Conservation (phyloP, 2,888 invertebrate species). For the Galerucella pusilla region DNA sequence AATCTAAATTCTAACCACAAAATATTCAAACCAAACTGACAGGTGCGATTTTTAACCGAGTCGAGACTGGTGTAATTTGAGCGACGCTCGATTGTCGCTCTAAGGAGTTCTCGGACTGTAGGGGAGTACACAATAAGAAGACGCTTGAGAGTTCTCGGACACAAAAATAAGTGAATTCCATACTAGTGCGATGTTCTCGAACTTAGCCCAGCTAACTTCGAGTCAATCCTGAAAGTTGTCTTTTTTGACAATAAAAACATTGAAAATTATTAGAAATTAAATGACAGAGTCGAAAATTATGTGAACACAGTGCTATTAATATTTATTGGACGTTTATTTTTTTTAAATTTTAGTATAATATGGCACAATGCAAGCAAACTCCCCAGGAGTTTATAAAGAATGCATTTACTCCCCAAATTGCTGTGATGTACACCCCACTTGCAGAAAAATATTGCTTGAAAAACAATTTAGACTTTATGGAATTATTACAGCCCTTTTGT, state of each 20-base stretch:
- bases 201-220: neutral
- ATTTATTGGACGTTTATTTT: neutral
- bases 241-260: conserved; percentile 16
- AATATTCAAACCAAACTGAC: too few species aligned
- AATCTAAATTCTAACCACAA: too few species aligned
- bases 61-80: too few species aligned
- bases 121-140: too few species aligned
- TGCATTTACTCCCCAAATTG: conserved; percentile 90
- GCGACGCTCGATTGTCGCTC: too few species aligned
- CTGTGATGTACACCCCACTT: conserved; percentile 83
- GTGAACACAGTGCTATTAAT: conserved; percentile 7
- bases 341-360: conserved; percentile 51
- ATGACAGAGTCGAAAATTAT: neutral
- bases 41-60: too few species aligned
- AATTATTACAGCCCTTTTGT: conserved; percentile 91
- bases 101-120: too few species aligned
- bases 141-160: too few species aligned
- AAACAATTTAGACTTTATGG: conserved; percentile 90
- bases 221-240: neutral
- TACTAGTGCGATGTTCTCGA: too few species aligned
- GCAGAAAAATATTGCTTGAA: conserved; percentile 88
- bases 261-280: neutral
- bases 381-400: conserved; percentile 89
- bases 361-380: conserved; percentile 74
- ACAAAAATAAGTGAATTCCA: too few species aligned